Evolutionary conservation across 2,888 invertebrate species (phyloP).

Genomic region (Latrodectus elegans): DNA sequence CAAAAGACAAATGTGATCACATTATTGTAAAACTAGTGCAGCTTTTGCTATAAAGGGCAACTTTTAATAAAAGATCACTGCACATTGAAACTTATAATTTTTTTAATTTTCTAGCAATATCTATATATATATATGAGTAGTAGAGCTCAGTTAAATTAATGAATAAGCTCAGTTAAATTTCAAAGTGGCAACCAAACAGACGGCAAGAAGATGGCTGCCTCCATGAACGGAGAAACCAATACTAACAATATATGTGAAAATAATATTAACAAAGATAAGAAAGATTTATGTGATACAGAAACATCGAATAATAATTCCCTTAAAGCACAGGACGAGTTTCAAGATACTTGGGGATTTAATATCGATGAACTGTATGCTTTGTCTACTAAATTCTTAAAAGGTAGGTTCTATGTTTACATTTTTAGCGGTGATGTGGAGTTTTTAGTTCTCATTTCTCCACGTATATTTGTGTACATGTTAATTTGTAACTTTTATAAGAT

Average conservation of each 20-base stretch:
- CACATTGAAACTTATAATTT: too few relatives aligned
- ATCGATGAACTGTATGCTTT: conserved; percentile 88
- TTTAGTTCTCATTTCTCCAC: not conserved
- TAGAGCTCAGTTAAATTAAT: too few relatives aligned
- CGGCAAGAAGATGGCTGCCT: conserved; percentile 49
- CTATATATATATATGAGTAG: too few relatives aligned
- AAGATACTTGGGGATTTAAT: conserved; percentile 76
- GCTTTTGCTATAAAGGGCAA: too few relatives aligned
- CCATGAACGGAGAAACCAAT: conserved; percentile 30
- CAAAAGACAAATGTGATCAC: too few relatives aligned
- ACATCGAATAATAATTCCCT: not conserved
- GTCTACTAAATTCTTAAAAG: conserved; percentile 93
- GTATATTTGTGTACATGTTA: not conserved
- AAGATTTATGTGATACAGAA: not conserved
- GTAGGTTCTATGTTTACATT: conserved; percentile 77
- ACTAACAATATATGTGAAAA: conserved; percentile 18
- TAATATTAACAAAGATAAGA: not conserved
- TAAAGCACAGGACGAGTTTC: conserved; percentile 70
- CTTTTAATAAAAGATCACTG: too few relatives aligned
- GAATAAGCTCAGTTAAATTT: too few relatives aligned
- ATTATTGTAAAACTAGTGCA: too few relatives aligned
- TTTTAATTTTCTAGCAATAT: too few relatives aligned
- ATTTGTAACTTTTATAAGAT: not conserved
- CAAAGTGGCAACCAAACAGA: not conserved
- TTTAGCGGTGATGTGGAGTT: conserved; percentile 36